Percentiles rank a stretch among this genome's conserved stretches.
phyloP scores from a whole-genome alignment of 2,888 invertebrate genomes.

The Patella pellucida region DNA sequence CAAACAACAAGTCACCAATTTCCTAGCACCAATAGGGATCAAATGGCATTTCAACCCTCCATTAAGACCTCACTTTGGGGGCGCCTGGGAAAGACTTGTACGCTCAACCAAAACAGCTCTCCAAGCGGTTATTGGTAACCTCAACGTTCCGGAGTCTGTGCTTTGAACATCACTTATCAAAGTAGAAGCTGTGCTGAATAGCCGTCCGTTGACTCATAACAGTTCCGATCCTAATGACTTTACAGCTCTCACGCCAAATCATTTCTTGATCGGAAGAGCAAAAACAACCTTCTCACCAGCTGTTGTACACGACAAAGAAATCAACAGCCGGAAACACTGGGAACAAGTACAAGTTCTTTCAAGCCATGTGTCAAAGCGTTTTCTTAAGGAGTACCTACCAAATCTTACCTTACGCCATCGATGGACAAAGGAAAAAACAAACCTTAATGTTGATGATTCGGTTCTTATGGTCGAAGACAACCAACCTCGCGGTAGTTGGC shows the following conservation, averaged over 20 bases:
- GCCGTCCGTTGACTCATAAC: constrained; percentile 25
- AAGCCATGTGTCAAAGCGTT: not conserved
- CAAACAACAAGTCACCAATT: constrained; percentile 14
- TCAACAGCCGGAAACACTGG: constrained; percentile 18
- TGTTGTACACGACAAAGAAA: not conserved
- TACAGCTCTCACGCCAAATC: constrained; percentile 24
- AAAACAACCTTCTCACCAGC: constrained; percentile 12
- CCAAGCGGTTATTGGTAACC: constrained; percentile 11
- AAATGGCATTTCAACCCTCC: constrained; percentile 66
- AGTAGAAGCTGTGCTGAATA: constrained; percentile 26
- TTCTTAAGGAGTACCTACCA: not conserved
- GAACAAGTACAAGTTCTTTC: not conserved
- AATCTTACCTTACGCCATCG: not conserved
- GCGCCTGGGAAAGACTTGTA: constrained; percentile 65
- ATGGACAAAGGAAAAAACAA: not conserved
- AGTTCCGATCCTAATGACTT: constrained; percentile 20
- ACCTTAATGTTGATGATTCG: not conserved
- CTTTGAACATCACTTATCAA: constrained; percentile 15
- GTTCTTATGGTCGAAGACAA: not conserved
- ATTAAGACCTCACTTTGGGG: constrained; percentile 62
- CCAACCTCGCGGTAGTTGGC: not conserved
- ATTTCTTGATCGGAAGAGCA: constrained; percentile 21
- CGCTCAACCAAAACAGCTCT: constrained; percentile 55
- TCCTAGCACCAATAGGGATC: constrained; percentile 36
- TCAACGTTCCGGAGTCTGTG: constrained; percentile 5